phyloP scores from a whole-genome alignment of 2,888 invertebrate genomes.

The Pelosia muscerda region DNA sequence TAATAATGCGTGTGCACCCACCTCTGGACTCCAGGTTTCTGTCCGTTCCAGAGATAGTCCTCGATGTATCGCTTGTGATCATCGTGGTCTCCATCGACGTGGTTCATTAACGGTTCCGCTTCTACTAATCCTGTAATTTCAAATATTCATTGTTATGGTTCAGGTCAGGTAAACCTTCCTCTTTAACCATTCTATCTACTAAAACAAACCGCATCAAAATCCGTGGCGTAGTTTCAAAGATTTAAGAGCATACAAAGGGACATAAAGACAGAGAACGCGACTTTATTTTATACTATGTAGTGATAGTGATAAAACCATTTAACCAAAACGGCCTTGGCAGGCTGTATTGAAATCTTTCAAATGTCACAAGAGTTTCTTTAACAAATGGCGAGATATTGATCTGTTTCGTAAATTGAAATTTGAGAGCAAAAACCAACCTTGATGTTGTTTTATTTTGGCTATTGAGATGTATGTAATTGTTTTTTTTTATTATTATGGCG shows the following conservation, averaged over 20 bases:
- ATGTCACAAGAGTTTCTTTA: constrained; percentile 25
- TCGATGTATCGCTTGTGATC: constrained; percentile 82
- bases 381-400: constrained; percentile 43
- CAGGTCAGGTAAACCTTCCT: not conserved
- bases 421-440: constrained; percentile 27
- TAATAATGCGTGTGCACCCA: constrained; percentile 50
- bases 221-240: too few species aligned
- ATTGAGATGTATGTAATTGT: not conserved
- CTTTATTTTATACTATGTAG: too few species aligned
- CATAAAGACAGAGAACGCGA: too few species aligned
- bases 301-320: constrained; percentile 14
- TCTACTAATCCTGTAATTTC: constrained; percentile 87
- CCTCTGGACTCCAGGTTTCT: constrained; percentile 83
- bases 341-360: constrained; percentile 29
- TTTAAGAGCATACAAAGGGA: too few species aligned
- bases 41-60: constrained; percentile 83
- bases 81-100: constrained; percentile 86
- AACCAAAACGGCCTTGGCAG: constrained; percentile 33
- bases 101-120: constrained; percentile 91
- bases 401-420: constrained; percentile 34
- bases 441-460: constrained; percentile 26
- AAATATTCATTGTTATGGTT: not conserved
- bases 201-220: too few species aligned
- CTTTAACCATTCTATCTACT: too few species aligned
- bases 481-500: not conserved